Percentiles rank a stretch among this genome's conserved stretches.
Evolutionary conservation across 2,888 invertebrate species (phyloP).

Genomic region (Drosophila phalerata): DNA sequence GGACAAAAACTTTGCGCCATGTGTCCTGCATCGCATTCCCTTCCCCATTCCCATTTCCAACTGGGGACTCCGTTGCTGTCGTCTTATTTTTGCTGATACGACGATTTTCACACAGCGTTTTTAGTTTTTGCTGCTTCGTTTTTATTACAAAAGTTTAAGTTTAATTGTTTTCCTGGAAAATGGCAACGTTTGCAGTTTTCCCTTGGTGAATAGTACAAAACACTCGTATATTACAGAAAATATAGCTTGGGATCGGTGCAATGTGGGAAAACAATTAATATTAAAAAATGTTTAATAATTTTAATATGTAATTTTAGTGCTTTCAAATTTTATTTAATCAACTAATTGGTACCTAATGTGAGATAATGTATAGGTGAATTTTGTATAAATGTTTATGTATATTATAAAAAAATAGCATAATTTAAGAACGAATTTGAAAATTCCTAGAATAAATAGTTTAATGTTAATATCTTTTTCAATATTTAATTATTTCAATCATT

Average conservation of each 20-base stretch:
- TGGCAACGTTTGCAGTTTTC: slow-evolving; percentile 67
- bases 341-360: neutral
- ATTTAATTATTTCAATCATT: too few relatives aligned
- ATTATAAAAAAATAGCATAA: too few relatives aligned
- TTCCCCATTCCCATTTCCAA: slow-evolving; percentile 9
- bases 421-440: too few relatives aligned
- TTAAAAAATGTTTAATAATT: neutral
- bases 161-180: slow-evolving; percentile 71
- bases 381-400: too few relatives aligned
- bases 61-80: slow-evolving; percentile 32
- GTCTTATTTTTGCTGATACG: slow-evolving; percentile 69
- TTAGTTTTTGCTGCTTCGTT: slow-evolving; percentile 40
- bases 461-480: too few relatives aligned
- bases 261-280: neutral
- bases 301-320: neutral
- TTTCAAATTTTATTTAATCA: neutral
- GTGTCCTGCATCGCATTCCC: slow-evolving; percentile 33
- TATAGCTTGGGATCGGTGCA: slow-evolving; percentile 15
- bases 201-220: slow-evolving; percentile 30
- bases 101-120: slow-evolving; percentile 58
- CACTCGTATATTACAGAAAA: slow-evolving; percentile 40
- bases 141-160: slow-evolving; percentile 78
- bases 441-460: too few relatives aligned
- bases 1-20: slow-evolving; percentile 45
- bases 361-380: neutral